phyloP scores from a whole-genome alignment of 2,113 vertebrate genomes.

The Gobiocypris rarus region DNA sequence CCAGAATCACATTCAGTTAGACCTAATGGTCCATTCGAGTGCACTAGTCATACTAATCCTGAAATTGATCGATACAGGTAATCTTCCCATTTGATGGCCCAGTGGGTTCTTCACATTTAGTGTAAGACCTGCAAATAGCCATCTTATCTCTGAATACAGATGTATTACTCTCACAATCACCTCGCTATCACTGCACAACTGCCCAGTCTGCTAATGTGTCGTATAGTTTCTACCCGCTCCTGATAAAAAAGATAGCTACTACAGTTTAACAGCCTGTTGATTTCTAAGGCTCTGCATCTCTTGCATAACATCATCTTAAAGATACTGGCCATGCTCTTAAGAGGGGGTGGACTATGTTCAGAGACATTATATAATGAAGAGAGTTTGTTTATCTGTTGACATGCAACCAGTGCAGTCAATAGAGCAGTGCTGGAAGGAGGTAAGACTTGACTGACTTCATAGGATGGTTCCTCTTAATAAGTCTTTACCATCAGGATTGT shows the following conservation, averaged over 20 bases:
- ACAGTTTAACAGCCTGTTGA: conserved; percentile 24
- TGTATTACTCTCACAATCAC: conserved; percentile 23
- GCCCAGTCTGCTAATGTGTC: not conserved
- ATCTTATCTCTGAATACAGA: conserved; percentile 7
- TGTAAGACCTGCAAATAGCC: not conserved
- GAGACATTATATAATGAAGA: not conserved
- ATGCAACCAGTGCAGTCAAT: not conserved
- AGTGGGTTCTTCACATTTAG: not conserved
- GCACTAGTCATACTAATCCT: conserved; percentile 1
- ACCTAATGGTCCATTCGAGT: not conserved
- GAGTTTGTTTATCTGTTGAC: conserved; percentile 18
- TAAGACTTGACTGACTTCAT: not conserved
- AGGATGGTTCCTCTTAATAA: not conserved
- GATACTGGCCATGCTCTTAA: conserved; percentile 6
- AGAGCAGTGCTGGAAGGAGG: conserved; percentile 7
- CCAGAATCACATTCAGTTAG: not conserved
- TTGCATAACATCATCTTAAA: conserved; percentile 33
- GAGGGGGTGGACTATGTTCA: not conserved
- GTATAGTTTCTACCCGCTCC: not conserved
- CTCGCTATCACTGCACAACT: not conserved
- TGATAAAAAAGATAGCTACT: not conserved
- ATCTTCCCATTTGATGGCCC: not conserved
- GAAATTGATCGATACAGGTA: not conserved
- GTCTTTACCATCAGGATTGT: not conserved
- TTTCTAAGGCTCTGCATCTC: conserved; percentile 16